Percentiles rank a stretch among this genome's conserved stretches.
These are phyloP conservation scores for Uria lomvia DNA, from an alignment of 2,113 vertebrate genomes.

Conservation along the genomic window DNA sequence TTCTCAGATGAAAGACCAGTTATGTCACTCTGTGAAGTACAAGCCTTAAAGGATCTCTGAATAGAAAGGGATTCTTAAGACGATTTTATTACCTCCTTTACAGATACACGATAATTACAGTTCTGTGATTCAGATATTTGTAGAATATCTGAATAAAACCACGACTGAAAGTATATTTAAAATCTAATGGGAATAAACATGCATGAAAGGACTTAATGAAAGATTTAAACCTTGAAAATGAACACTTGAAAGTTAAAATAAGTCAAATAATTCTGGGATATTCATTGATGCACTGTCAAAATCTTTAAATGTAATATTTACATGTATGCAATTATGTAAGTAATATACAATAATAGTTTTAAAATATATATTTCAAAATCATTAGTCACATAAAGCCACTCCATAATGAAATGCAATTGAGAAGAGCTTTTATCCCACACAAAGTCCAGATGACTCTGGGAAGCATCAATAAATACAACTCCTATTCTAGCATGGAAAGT, in stretches of 20 bases:
- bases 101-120: background rate
- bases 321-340: background rate
- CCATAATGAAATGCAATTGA: background rate
- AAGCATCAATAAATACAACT: conserved; percentile 16
- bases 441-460: background rate
- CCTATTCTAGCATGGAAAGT: background rate
- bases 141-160: background rate
- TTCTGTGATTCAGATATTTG: background rate
- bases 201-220: background rate
- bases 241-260: background rate
- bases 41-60: background rate
- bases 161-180: background rate
- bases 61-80: background rate
- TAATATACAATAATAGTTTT: background rate
- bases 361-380: background rate
- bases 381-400: background rate
- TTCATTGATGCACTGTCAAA: background rate
- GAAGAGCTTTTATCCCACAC: background rate
- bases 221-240: background rate
- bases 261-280: background rate
- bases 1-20: background rate
- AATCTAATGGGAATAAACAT: background rate
- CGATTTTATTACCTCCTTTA: background rate
- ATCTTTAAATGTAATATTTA: background rate
- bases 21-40: background rate